Base-by-base conservation (phyloP, 1,140 invertebrate genomes). In the Holotrichia oblita region DNA sequence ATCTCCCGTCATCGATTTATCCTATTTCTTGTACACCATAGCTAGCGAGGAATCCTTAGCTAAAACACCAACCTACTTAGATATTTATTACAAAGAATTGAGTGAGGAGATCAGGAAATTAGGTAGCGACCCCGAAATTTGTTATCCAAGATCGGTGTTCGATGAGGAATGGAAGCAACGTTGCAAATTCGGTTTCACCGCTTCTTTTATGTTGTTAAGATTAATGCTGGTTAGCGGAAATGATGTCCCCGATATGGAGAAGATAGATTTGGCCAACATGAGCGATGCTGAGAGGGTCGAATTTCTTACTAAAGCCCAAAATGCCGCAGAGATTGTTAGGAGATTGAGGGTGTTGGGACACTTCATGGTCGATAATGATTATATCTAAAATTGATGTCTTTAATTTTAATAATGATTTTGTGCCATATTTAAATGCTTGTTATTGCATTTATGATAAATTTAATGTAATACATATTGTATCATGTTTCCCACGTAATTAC, bases 1-100 rank as follows among this genome's bases (percentile, higher is more conserved):
- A 10, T 69, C 61, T 14, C 17, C 22, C 20, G 61, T 69, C 6
- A 22, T 7, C 22, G 61, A 69, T 14, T 14, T 69, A 17, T 69
- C 61, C 20, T 27, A 69, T 7, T 69, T 69, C 61, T 69, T 69
- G 10, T 69, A 69, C 22, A 69, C 61, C 2, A 27, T 14, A 69
- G 22, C 61, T n/a, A 12, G 17, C 12, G 61, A 69, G 7, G 61
- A 69, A 69, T 27, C 61, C 6, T 27, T 69, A 9, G 22, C 20
- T 8, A 69, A 69, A 69, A 10, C 22, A 27, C 22, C 24, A 10
- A 9, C 17, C 24, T 69, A 69, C 8, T 34, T 69, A 27, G 61
- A 69, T 7, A 9, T 69, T 1, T 69, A 69, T 14, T 69, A 69
- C 9, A 9, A 17, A 9, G 61, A 69, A 69, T 27, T 69, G 3